Evolutionary conservation across 2,888 invertebrate genomes (phyloP).

Genomic region (Dioctria rufipes): DNA sequence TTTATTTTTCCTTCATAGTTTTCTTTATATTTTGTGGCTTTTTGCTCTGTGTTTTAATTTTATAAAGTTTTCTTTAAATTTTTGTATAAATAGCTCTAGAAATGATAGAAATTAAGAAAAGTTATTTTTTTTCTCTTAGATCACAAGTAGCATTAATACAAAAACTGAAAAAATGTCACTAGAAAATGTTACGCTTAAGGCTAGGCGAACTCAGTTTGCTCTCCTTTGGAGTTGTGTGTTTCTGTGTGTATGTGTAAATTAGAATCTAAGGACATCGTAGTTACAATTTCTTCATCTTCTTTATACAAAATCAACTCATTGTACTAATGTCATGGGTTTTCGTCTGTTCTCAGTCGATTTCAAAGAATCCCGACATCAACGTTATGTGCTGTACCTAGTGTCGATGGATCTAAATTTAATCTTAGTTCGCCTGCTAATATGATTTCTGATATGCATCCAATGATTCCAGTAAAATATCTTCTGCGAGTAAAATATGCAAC

Average conservation of each 20-base stretch:
- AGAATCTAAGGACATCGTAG: slow-evolving; percentile 47
- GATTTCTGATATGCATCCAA: slow-evolving; percentile 88
- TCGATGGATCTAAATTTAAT: slow-evolving; percentile 75
- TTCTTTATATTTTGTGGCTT: background rate
- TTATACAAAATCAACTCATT: slow-evolving; percentile 62
- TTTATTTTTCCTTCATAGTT: background rate
- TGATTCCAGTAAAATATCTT: slow-evolving; percentile 82
- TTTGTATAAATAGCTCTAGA: slow-evolving; percentile 53
- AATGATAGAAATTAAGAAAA: slow-evolving; percentile 43
- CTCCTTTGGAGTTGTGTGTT: slow-evolving; percentile 6
- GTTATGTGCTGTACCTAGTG: slow-evolving; percentile 70
- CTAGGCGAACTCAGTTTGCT: slow-evolving; percentile 49
- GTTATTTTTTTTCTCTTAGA: slow-evolving; percentile 41
- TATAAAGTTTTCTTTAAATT: slow-evolving; percentile 24
- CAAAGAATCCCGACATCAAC: slow-evolving; percentile 71
- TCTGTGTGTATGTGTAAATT: slow-evolving; percentile 27
- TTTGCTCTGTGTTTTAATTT: slow-evolving; percentile 22
- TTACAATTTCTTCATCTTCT: slow-evolving; percentile 39
- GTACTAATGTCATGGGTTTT: slow-evolving; percentile 69
- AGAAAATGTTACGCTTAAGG: slow-evolving; percentile 52
- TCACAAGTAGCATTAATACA: slow-evolving; percentile 51
- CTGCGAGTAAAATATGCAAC: slow-evolving; percentile 80
- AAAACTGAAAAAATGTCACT: slow-evolving; percentile 55
- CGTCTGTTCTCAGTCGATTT: slow-evolving; percentile 65
- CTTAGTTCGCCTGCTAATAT: slow-evolving; percentile 85